These are phyloP conservation scores for Anniella stebbinsi DNA, from an alignment of 2,797 vertebrate species.

Conservation along the genomic window DNA sequence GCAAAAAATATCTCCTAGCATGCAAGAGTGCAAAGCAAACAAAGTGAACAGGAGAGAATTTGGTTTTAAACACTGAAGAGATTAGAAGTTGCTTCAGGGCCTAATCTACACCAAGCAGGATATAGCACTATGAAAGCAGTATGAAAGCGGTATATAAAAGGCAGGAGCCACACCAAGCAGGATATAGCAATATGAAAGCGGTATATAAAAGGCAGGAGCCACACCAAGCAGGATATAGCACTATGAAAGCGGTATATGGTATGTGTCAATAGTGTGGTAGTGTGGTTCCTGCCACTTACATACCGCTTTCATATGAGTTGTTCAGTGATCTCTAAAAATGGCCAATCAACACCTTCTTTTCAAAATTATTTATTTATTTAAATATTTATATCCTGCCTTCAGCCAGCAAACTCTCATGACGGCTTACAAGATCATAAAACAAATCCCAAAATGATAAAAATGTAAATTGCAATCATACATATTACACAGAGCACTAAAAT, in stretches of 20 bases:
- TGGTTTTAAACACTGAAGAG: conserved; percentile 69
- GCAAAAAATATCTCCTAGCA: conserved; percentile 32
- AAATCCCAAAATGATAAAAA: background rate
- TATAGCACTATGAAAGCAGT: too few species aligned
- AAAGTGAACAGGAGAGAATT: conserved; percentile 57
- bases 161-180: too few species aligned
- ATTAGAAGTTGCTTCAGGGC: conserved; percentile 60
- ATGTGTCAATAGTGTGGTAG: too few species aligned
- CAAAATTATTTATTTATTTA: background rate
- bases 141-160: too few species aligned
- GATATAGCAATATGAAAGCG: too few species aligned
- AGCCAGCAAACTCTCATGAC: background rate
- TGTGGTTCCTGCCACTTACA: too few species aligned
- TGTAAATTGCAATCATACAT: background rate
- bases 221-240: too few species aligned
- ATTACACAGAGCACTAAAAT: background rate
- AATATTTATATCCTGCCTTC: background rate
- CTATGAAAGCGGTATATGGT: too few species aligned
- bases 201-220: too few species aligned
- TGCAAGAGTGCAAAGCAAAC: conserved; percentile 54
- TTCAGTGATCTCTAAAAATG: background rate
- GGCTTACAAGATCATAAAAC: conserved; percentile 8
- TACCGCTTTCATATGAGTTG: too few species aligned
- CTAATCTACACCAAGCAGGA: too few species aligned
- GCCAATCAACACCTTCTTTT: background rate